Conservation (phyloP, 2,888 invertebrate genomes). For the Dione juno region DNA sequence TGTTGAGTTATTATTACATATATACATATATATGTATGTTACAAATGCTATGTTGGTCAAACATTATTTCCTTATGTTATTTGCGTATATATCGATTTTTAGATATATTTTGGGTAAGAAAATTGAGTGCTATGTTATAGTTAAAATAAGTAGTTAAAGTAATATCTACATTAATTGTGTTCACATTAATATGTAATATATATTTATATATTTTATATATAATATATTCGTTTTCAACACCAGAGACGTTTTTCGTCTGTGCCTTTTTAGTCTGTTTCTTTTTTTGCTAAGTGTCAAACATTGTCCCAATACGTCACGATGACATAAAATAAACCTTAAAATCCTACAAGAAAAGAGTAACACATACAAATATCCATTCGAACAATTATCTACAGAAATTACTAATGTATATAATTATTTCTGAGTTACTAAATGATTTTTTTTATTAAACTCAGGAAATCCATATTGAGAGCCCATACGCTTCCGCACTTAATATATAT, state of each 20-base stretch:
- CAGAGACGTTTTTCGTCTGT: no score
- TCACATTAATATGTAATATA: no score
- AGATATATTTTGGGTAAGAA: no score
- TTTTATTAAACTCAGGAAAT: constrained; percentile 36
- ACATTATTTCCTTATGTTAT: not conserved
- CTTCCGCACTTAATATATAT: constrained; percentile 39
- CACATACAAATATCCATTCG: not conserved
- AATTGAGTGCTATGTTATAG: no score
- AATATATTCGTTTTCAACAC: no score
- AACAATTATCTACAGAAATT: not conserved
- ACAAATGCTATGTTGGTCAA: not conserved
- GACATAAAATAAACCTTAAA: no score
- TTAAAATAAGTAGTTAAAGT: no score
- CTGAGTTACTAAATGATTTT: constrained; percentile 18
- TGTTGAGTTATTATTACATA: constrained; percentile 18
- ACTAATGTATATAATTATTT: not conserved
- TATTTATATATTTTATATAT: no score
- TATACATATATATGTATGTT: not conserved
- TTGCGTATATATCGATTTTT: not conserved
- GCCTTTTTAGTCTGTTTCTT: no score
- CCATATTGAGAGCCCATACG: constrained; percentile 35
- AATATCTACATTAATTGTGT: no score
- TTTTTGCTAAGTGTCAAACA: no score
- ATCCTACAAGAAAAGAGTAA: not conserved
- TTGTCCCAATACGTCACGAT: no score